Base-by-base conservation (phyloP, 2,888 invertebrate species). In the Agrotis ipsilon region DNA sequence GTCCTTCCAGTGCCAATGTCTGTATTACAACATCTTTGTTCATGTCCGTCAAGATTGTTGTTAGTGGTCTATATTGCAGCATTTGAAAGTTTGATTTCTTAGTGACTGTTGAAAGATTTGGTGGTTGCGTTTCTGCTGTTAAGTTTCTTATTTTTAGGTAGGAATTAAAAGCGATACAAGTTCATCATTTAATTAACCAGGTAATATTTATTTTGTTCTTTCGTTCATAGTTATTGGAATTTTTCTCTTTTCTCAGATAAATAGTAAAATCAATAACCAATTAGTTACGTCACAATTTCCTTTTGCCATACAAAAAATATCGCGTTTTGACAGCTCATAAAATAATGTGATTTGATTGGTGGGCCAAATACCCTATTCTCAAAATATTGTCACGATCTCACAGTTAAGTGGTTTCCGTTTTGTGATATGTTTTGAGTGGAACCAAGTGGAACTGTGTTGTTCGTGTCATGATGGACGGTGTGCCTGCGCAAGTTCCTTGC, bases 1-100 rank as follows among this genome's bases (percentile, higher is more conserved):
- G 14, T 59, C 32, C 24, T 39, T n/a, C 49, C 60, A 67, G 43
- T 74, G 45, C 67, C 74, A 49, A 74, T 67, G 55, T 63, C n/a
- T 52, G 52, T 59, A 21, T 73, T 54, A 24, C 45, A 19, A 69
- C 39, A 69, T 49, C 1, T 16, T n/a, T 46, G 32, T 55, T 49
- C 19, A 24, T 14, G 7, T 21, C 9, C 43, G 27, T 55, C 18
- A 49, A 54, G 48, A 32, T 2, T 51, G 67, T 51, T 39, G 27
- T 59, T 24, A 13, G 9, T 19, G 7, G 49, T 63, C 51, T 32
- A 3, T 21, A 39, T 51, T 51, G 19, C 51, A 65, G 57, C 46
- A 72, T 61, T 32, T 49, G 27, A n/a, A 49, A 61, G 48, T 46
- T 52, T n/a, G 13, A 13, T 45, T 14, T 19, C 9, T 45, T 45